Conservation (phyloP, 2,113 vertebrate species). For the Meriones unguiculatus region DNA sequence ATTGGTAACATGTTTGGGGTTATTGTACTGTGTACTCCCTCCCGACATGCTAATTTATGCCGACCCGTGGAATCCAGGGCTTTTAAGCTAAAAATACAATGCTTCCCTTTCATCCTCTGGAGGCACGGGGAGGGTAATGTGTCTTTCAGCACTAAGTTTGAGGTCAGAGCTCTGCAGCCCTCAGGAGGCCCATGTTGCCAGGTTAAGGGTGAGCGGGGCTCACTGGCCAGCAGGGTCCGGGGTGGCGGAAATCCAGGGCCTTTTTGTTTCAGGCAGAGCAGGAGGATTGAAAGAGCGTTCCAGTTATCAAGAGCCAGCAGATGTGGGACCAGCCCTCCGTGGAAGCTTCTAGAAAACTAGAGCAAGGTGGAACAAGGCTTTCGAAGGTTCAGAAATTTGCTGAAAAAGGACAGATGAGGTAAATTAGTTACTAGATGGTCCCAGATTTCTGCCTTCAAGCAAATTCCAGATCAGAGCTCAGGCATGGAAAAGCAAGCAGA, state of each 20-base stretch:
- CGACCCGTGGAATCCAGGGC: background rate
- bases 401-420: background rate
- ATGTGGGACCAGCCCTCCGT: background rate
- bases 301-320: background rate
- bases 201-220: background rate
- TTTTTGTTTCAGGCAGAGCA: background rate
- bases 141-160: background rate
- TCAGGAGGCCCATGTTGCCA: background rate
- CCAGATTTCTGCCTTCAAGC: constrained; percentile 3
- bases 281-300: background rate
- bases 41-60: constrained; percentile 16
- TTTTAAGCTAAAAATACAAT: constrained; percentile 40
- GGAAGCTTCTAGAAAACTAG: background rate
- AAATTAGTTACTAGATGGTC: background rate
- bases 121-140: background rate
- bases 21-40: background rate
- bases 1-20: background rate
- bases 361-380: background rate
- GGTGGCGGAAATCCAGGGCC: background rate
- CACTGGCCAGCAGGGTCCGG: background rate
- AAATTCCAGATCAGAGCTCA: background rate
- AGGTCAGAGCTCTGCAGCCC: background rate
- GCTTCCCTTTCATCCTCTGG: background rate
- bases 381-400: background rate
- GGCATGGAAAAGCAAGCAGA: background rate